These are phyloP conservation scores for Chascanopsetta lugubris DNA, from an alignment of 2,113 vertebrate species.

Conservation along the genomic window DNA sequence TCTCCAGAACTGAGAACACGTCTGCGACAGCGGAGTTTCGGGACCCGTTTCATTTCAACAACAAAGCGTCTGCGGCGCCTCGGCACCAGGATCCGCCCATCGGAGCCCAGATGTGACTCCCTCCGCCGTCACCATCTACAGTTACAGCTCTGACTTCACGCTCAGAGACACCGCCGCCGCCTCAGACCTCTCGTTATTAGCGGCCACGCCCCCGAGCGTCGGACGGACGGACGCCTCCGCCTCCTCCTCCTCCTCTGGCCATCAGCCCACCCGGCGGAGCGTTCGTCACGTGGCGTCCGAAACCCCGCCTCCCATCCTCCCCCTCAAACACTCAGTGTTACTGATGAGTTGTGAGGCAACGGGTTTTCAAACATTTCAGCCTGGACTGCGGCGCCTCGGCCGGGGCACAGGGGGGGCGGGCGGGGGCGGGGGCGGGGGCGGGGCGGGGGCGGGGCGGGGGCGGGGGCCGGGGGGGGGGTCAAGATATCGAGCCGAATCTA, in stretches of 20 bases:
- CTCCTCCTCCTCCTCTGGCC: too few species aligned
- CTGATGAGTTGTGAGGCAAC: slow-evolving; percentile 71
- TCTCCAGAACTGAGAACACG: neutral
- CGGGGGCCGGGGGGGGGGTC: too few species aligned
- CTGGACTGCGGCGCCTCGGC: slow-evolving; percentile 53
- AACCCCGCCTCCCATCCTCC: slow-evolving; percentile 18
- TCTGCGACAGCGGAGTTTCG: neutral
- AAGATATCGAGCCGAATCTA: slow-evolving; percentile 28
- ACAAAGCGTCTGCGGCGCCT: neutral
- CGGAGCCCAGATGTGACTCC: slow-evolving; percentile 46
- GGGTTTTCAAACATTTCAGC: slow-evolving; percentile 67
- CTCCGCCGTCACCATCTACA: slow-evolving; percentile 19
- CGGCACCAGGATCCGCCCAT: neutral
- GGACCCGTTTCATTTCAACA: neutral
- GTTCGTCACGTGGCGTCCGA: slow-evolving; percentile 39
- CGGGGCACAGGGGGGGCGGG: slow-evolving; percentile 49
- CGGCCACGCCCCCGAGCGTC: too few species aligned
- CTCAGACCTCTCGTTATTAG: too few species aligned
- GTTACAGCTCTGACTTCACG: slow-evolving; percentile 18
- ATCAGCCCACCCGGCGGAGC: slow-evolving; percentile 37
- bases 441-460: too few species aligned
- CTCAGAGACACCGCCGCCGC: slow-evolving; percentile 22
- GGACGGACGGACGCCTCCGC: too few species aligned
- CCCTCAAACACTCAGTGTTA: slow-evolving; percentile 71
- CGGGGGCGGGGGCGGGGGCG: slow-evolving; percentile 29